Evolutionary conservation across 2,113 vertebrate genomes (phyloP).

Genomic region (Periophthalmus modestus): DNA sequence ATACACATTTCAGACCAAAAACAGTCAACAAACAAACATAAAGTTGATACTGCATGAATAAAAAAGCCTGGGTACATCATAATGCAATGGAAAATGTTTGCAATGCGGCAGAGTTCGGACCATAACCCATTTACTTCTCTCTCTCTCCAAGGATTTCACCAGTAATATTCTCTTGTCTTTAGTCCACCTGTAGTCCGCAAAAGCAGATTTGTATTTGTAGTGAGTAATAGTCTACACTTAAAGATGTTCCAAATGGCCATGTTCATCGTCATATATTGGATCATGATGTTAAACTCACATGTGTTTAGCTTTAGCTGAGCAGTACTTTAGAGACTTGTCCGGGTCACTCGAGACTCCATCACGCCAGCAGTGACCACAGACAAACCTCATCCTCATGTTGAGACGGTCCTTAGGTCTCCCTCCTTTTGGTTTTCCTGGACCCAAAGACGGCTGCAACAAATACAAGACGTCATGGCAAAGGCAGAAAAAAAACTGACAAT

Average conservation of each 20-base stretch:
- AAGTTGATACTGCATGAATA: background rate
- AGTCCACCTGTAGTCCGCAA: constrained; percentile 81
- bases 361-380: constrained; percentile 88
- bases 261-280: background rate
- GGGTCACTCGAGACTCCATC: constrained; percentile 86
- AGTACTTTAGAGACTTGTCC: constrained; percentile 89
- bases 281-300: constrained; percentile 68
- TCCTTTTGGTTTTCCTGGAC: constrained; percentile 23
- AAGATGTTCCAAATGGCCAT: background rate
- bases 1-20: background rate
- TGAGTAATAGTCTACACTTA: background rate
- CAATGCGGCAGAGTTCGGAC: constrained; percentile 89
- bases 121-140: constrained; percentile 90
- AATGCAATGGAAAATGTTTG: constrained; percentile 86
- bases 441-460: constrained; percentile 14
- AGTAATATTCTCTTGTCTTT: constrained; percentile 89
- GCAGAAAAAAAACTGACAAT: background rate
- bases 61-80: constrained; percentile 79
- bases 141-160: constrained; percentile 87
- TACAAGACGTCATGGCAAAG: background rate
- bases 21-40: background rate
- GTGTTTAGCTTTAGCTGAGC: constrained; percentile 89
- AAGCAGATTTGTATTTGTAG: background rate
- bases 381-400: constrained; percentile 89
- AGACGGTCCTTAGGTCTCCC: constrained; percentile 38